phyloP scores from a whole-genome alignment of 2,113 vertebrate genomes.

The Theropithecus gelada region DNA sequence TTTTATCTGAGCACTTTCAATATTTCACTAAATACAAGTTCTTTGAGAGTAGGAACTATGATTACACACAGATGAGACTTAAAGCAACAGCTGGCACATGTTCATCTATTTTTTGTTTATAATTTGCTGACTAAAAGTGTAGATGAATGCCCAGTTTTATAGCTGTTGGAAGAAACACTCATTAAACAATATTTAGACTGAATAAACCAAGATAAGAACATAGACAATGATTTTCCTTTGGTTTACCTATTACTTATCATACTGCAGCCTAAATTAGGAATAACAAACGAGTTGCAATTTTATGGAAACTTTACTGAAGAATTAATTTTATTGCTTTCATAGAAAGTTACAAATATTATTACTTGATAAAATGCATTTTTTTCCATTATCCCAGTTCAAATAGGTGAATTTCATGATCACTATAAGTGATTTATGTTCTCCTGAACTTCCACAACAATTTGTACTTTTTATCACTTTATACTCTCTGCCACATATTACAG shows the following conservation, averaged over 20 bases:
- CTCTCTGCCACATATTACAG: not conserved
- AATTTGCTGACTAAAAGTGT: not conserved
- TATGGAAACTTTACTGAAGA: not conserved
- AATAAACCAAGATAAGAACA: not conserved
- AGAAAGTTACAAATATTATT: not conserved
- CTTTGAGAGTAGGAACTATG: not conserved
- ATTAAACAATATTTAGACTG: not conserved
- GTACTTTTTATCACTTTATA: conserved; percentile 14
- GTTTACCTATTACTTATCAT: not conserved
- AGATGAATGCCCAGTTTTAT: not conserved
- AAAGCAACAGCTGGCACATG: not conserved
- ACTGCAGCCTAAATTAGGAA: not conserved
- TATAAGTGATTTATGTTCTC: not conserved
- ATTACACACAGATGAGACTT: not conserved
- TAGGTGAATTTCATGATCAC: not conserved
- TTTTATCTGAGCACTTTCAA: not conserved
- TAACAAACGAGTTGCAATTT: not conserved
- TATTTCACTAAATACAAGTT: not conserved
- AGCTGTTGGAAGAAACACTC: not conserved
- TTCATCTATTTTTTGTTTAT: not conserved
- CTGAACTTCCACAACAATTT: conserved; percentile 9
- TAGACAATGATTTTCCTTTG: not conserved
- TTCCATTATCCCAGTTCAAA: not conserved
- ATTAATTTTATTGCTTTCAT: not conserved
- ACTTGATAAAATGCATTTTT: not conserved